A percentile compares a stretch with the other conserved stretches of the same genome.
Evolutionary conservation across 1,140 invertebrate species (phyloP).

Genomic region (Drosophila rufa): DNA sequence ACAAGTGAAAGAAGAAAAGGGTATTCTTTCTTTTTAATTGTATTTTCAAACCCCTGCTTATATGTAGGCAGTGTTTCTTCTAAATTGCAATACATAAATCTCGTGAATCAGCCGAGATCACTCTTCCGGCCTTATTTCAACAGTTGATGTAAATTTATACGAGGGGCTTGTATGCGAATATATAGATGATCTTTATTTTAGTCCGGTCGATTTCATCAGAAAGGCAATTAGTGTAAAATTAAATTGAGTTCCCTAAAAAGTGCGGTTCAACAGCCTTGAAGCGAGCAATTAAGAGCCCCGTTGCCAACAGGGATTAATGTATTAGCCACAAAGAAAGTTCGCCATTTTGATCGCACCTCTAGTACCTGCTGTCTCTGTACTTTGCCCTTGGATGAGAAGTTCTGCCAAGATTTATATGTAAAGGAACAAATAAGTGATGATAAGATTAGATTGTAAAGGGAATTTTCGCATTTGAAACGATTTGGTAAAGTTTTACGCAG

Average conservation of each 20-base stretch:
- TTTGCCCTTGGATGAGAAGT: constrained; percentile 19
- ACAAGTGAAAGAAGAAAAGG: background rate
- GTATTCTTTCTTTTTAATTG: too few relatives aligned
- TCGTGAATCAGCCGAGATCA: background rate
- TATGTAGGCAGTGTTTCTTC: too few relatives aligned
- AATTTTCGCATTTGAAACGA: constrained; percentile 36
- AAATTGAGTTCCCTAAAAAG: constrained; percentile 20
- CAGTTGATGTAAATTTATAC: constrained; percentile 7
- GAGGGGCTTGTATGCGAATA: constrained; percentile 3
- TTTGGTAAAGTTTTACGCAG: background rate
- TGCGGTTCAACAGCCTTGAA: constrained; percentile 8
- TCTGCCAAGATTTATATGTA: constrained; percentile 49
- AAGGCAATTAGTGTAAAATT: constrained; percentile 20
- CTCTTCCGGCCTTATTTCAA: constrained; percentile 15
- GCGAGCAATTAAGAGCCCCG: constrained; percentile 2
- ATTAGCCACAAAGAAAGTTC: constrained; percentile 11
- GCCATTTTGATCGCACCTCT: constrained; percentile 6
- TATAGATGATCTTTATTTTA: constrained; percentile 20
- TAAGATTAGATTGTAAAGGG: constrained; percentile 64
- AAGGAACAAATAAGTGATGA: constrained; percentile 11
- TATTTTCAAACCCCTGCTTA: too few relatives aligned
- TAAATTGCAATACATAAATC: too few relatives aligned
- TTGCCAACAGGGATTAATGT: background rate
- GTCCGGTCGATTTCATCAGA: constrained; percentile 3
- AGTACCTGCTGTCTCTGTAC: constrained; percentile 5